Evolutionary conservation across 37 sponge, comb jelly and placozoan genomes (phyloP), one percentile per base, ranked within the genome.

Genomic region (Chondrosia reniformis): DNA sequence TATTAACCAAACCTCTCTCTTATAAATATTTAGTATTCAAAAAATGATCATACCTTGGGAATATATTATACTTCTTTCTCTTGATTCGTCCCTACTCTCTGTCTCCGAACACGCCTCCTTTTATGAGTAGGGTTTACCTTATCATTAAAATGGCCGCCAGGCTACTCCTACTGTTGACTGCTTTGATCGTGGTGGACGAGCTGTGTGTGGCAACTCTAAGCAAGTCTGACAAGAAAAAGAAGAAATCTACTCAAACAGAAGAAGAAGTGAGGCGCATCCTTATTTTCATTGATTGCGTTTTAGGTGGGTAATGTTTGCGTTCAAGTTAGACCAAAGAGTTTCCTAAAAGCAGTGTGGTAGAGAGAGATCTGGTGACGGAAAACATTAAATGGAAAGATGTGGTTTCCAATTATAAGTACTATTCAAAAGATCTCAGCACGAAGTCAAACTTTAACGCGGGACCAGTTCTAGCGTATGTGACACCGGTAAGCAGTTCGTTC

Each of bases 401-500:
- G 10, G 72, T 77, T 1, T 64, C 45, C 59, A 88, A 91, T 43
- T 85, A 91, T 52, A 39, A 89, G 36, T 43, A 75, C 28, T 95
- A 89, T 40, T 89, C 87, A 12, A 34, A 42, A 9, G 61, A 73
- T 19, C 74, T 77, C 39, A 41, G 84, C 33, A 69, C 17, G 17
- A 67, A 38, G 27, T 46, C 64, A 39, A 33, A 83, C 67, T 79
- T 87, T 37, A 40, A 56, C 36, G 54, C 44, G 2, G 85, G 80
- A 17, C 31, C 80, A 15, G 73, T 82, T 41, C 87, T 95, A 32
- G 96, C 73, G 25, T 95, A 89, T 49, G 96, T 95, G 31, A 95
- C 96, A 15, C 96, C 96, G 8, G 94, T 93, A 55, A 64, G 94
- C 76, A 28, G 24, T 76, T 0, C 19, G 33, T 55, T 42, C 6